Evolutionary conservation across 2,888 invertebrate species (phyloP), one percentile per base, ranked within the genome.

Genomic region (Eupeodes luniger): DNA sequence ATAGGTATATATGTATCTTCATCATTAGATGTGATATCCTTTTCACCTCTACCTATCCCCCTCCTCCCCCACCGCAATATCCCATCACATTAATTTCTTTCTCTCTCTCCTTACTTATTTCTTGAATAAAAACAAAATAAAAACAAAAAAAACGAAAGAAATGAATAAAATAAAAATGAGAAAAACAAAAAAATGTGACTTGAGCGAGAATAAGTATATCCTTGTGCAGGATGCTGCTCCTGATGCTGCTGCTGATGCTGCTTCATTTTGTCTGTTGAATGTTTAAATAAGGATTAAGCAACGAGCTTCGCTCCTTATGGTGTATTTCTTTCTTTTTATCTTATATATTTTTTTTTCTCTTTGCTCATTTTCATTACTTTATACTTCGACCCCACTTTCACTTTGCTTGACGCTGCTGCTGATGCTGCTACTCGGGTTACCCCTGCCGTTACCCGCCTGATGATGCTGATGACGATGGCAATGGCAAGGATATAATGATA

Each of bases 211-310:
- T 27, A 27, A 27, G 27, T 27, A 78, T 82, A 69, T 86, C 79
- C 82, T 79, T 81, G 77, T 84, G 84, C 85, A 88, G 84, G 81
- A 88, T 85, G 81, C 81, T 86, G 53, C 53, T 70, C 78, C 81
- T 86, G 53, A 36, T 70, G 55, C 34, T 69, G 86, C 81, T 81
- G 80, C 70, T 87, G 72, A 12, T 59, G 49, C 75, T 75, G 88
- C 88, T 85, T 88, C 88, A 88, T 88, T 88, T 88, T 88, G 88
- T 85, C 88, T 88, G 88, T 88, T 88, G 88, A 88, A 85, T 85
- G 88, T 88, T 88, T 88, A 88, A 88, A 88, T 88, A 88, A 88
- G 88, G 88, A 88, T 88, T 88, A 88, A 88, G 85, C 88, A 84
- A 66, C 77, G 78, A 88, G 55, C 77, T 74, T 85, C 81, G 87